A percentile compares a stretch with the other conserved stretches of the same genome.
Evolutionary conservation across 2,888 invertebrate species (phyloP).

Genomic region (Lasioglossum figueresi): DNA sequence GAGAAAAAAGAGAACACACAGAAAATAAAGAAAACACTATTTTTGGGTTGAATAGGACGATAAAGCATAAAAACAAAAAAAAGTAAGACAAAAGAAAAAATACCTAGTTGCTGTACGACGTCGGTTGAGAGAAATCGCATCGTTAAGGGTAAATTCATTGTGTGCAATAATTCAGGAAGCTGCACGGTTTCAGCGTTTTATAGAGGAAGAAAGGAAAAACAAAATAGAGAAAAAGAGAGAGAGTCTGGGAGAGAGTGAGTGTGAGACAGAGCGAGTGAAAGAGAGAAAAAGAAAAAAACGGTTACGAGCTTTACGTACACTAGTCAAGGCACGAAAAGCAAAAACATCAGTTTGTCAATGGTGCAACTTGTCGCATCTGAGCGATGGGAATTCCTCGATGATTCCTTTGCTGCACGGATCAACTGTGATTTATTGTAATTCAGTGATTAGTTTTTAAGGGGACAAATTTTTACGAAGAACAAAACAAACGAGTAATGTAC

Average conservation of each 20-base stretch:
- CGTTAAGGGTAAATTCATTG: slow-evolving; percentile 58
- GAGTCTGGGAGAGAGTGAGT: background rate
- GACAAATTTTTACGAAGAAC: slow-evolving; percentile 61
- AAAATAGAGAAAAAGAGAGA: slow-evolving; percentile 15
- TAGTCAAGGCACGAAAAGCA: slow-evolving; percentile 76
- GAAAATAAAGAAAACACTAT: slow-evolving; percentile 33
- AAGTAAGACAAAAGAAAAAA: slow-evolving; percentile 5
- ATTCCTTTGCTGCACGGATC: slow-evolving; percentile 71
- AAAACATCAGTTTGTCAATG: slow-evolving; percentile 75
- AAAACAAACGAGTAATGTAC: slow-evolving; percentile 43
- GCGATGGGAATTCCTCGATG: slow-evolving; percentile 72
- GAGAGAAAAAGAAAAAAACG: slow-evolving; percentile 31
- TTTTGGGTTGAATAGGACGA: slow-evolving; percentile 47
- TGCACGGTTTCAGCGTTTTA: slow-evolving; percentile 67
- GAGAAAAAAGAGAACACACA: background rate
- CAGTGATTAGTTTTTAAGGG: slow-evolving; percentile 73
- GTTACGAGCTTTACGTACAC: slow-evolving; percentile 79
- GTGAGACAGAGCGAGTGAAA: background rate
- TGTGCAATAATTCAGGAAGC: slow-evolving; percentile 71
- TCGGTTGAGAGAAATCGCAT: slow-evolving; percentile 51
- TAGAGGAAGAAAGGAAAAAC: slow-evolving; percentile 21
- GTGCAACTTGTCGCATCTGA: slow-evolving; percentile 74
- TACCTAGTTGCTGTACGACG: slow-evolving; percentile 53
- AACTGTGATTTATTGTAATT: slow-evolving; percentile 77
- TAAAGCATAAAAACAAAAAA: background rate